Conservation (phyloP, 2,113 vertebrate species). For the Lutjanus erythropterus region DNA sequence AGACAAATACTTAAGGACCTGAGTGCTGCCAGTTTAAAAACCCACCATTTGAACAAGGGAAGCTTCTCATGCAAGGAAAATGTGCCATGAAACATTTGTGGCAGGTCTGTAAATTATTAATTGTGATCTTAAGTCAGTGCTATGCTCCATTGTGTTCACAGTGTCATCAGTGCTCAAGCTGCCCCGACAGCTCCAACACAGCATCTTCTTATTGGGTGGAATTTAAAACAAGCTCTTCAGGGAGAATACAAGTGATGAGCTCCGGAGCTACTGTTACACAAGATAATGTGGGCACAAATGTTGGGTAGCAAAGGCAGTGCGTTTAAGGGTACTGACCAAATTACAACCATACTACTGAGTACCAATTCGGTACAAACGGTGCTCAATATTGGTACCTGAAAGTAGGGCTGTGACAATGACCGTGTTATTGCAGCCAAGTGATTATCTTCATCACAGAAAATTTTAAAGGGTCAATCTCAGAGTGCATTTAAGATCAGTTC, state of each 20-base stretch:
- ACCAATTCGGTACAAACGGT: too few species aligned
- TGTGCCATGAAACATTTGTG: constrained; percentile 57
- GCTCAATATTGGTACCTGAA: too few species aligned
- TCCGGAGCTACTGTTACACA: constrained; percentile 9
- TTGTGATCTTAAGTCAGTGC: constrained; percentile 49
- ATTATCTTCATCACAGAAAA: too few species aligned
- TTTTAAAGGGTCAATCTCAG: too few species aligned
- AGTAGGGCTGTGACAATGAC: too few species aligned
- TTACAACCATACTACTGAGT: too few species aligned
- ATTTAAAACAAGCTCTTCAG: constrained; percentile 42
- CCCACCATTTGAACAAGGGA: constrained; percentile 19
- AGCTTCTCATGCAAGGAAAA: constrained; percentile 45
- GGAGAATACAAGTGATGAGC: constrained; percentile 18
- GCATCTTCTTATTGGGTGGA: constrained; percentile 34
- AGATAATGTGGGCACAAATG: neutral
- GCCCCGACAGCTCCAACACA: constrained; percentile 31
- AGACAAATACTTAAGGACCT: constrained; percentile 24
- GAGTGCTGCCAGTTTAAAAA: constrained; percentile 7
- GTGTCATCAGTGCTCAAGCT: constrained; percentile 35
- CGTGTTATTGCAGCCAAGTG: too few species aligned
- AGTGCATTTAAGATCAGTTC: too few species aligned
- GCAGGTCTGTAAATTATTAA: constrained; percentile 66
- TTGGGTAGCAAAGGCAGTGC: too few species aligned
- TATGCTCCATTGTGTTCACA: constrained; percentile 41
- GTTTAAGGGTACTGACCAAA: too few species aligned